Evolutionary conservation across 2,797 vertebrate species (phyloP).

Genomic region (Prunella strophiata): DNA sequence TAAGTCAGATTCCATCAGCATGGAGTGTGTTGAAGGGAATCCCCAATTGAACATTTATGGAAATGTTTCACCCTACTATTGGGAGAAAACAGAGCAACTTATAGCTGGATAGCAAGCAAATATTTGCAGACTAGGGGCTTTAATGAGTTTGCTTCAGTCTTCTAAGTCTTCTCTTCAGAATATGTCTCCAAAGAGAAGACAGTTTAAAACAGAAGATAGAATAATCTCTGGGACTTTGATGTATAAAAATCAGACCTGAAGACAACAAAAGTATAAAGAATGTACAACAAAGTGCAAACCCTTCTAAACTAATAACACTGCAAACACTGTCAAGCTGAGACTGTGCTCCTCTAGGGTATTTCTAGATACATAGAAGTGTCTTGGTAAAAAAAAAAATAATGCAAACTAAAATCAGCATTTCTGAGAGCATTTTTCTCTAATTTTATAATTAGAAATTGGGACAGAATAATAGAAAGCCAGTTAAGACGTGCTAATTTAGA

Average conservation of each 20-base stretch:
- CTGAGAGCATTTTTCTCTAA: neutral
- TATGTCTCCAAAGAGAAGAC: neutral
- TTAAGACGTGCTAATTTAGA: neutral
- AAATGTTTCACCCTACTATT: neutral
- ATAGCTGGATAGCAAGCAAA: neutral
- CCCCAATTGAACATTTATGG: neutral
- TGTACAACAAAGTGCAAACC: neutral
- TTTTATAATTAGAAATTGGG: neutral
- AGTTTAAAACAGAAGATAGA: neutral
- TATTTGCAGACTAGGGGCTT: neutral
- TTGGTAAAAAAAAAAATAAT: neutral
- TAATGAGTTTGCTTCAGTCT: neutral
- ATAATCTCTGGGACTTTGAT: neutral
- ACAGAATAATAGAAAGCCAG: neutral
- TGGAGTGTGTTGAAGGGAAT: neutral
- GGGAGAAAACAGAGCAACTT: neutral
- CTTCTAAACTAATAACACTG: neutral
- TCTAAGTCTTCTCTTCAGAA: neutral
- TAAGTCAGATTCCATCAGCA: neutral
- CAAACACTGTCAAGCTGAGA: neutral
- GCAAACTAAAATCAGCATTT: neutral
- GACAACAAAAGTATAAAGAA: neutral
- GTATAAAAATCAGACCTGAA: neutral
- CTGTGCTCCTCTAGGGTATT: neutral
- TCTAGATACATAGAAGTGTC: neutral